Base-by-base conservation (phyloP, 2,888 invertebrate species). In the Spilosoma lubricipeda region DNA sequence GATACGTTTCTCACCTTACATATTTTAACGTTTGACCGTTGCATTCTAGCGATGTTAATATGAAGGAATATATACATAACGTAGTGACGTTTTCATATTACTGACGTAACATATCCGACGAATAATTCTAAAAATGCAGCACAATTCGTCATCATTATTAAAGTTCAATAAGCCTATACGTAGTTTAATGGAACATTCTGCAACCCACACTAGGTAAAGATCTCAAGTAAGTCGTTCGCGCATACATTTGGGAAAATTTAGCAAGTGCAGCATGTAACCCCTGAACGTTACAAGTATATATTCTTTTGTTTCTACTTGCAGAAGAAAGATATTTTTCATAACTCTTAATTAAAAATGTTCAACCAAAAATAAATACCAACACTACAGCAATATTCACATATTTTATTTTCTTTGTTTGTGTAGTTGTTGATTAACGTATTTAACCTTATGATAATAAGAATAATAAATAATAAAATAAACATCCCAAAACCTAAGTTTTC, bases 11-110 rank as follows among this genome's bases (percentile, higher is more conserved):
- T 72, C 15, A 63, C n/a, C 27, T 48, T 68, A 48, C 72, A 68
- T 68, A 68, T 68, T 73, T 64, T 68, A 73, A 68, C 36, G 45
- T 64, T 52, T 52, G 68, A 39, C 48, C 68, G 48, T 73, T 68
- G 18, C 13, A 52, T 73, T 64, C 48, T 52, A 20, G n/a, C 65
- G 20, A 11, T 36, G 48, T 27, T 56, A 27, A 56, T 4, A 39
- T 52, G 52, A 39, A 0, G 13, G n/a, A n/a, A 48, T 30, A 67
- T 48, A 15, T 27, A 13, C 27, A 13, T n/a, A 56, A n/a, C 3
- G 27, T 59, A 59, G 15, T 30, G 5, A 13, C n/a, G 3, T n/a
- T 59, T n/a, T 27, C 11, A 56, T n/a, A 56, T n/a, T n/a, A 56
- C n/a, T n/a, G n/a, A 9, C n/a, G 0, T 36, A 36, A 45, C 3